Percentiles rank a stretch among this genome's conserved stretches.
Conservation (phyloP, 2,113 vertebrate genomes). For the Prunella himalayana region DNA sequence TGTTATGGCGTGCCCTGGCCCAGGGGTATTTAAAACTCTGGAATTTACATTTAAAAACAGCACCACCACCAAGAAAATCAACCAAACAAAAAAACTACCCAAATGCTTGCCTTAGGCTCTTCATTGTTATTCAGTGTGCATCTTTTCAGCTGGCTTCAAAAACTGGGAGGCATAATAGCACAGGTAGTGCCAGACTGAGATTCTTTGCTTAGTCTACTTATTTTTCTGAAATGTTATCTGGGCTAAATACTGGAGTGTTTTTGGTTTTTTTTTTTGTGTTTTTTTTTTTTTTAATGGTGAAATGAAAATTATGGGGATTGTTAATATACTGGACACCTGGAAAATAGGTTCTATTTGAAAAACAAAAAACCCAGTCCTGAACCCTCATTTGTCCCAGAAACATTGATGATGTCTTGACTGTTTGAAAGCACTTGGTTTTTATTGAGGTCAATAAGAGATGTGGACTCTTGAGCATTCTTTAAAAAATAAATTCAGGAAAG, state of each 20-base stretch:
- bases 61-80: neutral
- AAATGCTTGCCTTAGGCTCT: neutral
- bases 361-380: neutral
- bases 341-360: neutral
- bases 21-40: neutral
- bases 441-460: neutral
- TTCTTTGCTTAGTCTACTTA: neutral
- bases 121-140: neutral
- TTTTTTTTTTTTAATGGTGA: neutral
- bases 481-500: neutral
- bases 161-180: neutral
- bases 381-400: neutral
- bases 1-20: neutral
- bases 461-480: neutral
- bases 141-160: neutral
- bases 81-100: neutral
- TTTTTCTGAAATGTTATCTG: neutral
- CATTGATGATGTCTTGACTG: neutral
- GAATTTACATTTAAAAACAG: neutral
- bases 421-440: neutral
- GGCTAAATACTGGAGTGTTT: neutral
- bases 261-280: neutral
- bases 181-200: neutral
- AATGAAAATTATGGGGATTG: rapidly evolving
- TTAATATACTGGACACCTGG: neutral